Conservation (phyloP, 2,113 vertebrate genomes). For the Tetrax tetrax region DNA sequence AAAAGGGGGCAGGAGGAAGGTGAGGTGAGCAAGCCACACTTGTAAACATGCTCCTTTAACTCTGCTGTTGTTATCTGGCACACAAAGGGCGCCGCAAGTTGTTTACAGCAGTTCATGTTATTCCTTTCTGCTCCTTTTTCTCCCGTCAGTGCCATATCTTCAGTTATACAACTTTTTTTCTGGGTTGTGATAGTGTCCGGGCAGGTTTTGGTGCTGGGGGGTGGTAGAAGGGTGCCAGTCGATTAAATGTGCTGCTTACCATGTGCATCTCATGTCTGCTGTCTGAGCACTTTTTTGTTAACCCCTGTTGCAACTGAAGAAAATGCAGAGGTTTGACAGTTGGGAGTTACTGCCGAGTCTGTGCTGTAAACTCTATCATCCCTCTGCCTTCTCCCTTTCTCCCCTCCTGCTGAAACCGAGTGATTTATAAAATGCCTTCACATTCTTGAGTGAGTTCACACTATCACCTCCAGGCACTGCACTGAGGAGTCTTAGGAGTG, state of each 20-base stretch:
- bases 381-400: conserved; percentile 29
- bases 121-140: background rate
- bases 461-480: conserved; percentile 65
- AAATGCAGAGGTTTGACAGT: conserved; percentile 63
- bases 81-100: background rate
- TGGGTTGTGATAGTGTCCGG: background rate
- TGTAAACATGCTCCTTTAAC: conserved; percentile 11
- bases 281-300: conserved; percentile 11
- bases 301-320: conserved; percentile 44
- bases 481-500: conserved; percentile 53
- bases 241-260: conserved; percentile 30
- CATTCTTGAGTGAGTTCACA: conserved; percentile 70
- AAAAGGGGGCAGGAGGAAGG: conserved; percentile 37
- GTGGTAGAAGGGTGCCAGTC: background rate
- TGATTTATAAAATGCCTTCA: conserved; percentile 69
- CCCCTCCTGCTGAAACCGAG: conserved; percentile 46
- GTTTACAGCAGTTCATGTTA: background rate
- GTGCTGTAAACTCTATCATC: conserved; percentile 53
- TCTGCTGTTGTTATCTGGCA: conserved; percentile 1
- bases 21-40: background rate
- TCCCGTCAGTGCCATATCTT: background rate
- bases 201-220: background rate
- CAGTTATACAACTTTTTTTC: background rate
- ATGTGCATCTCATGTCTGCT: background rate
- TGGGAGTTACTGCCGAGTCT: conserved; percentile 61